These are phyloP conservation scores for Corythornis madagascariensis DNA, from an alignment of 2,113 vertebrate genomes.

Conservation along the genomic window DNA sequence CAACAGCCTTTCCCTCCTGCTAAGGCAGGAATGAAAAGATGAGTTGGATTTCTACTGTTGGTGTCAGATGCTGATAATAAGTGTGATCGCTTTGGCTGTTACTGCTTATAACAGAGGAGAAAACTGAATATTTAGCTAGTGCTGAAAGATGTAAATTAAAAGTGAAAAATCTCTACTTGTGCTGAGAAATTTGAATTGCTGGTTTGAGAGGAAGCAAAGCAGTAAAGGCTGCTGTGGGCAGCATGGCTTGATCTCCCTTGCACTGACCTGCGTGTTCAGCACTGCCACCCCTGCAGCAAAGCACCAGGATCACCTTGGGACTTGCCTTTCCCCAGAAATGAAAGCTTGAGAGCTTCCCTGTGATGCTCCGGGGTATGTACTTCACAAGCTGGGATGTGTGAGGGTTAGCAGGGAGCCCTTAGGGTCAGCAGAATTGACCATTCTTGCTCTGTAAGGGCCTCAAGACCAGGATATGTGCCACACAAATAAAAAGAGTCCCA, in stretches of 20 bases:
- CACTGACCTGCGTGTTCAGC: accelerated
- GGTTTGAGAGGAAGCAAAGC: background rate
- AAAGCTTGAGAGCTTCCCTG: background rate
- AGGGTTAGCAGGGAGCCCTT: background rate
- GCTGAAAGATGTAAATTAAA: background rate
- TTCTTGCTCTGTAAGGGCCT: background rate
- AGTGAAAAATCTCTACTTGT: background rate
- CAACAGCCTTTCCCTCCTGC: background rate
- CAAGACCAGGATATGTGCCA: background rate
- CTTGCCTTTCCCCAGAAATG: background rate
- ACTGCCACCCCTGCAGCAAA: background rate
- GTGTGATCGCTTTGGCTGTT: background rate
- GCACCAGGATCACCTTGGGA: background rate
- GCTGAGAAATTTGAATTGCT: background rate
- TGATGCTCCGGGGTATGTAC: background rate
- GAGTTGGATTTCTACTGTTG: background rate
- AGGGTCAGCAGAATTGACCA: accelerated
- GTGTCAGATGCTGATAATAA: slow-evolving; percentile 2
- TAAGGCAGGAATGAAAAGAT: background rate
- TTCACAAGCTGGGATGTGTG: background rate
- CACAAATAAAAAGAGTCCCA: background rate
- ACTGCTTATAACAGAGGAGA: background rate
- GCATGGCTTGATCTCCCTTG: background rate
- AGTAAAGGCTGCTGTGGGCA: background rate
- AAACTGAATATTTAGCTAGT: background rate